Base-by-base conservation (phyloP, 2,797 vertebrate genomes). In the Hephaestus fuliginosus region DNA sequence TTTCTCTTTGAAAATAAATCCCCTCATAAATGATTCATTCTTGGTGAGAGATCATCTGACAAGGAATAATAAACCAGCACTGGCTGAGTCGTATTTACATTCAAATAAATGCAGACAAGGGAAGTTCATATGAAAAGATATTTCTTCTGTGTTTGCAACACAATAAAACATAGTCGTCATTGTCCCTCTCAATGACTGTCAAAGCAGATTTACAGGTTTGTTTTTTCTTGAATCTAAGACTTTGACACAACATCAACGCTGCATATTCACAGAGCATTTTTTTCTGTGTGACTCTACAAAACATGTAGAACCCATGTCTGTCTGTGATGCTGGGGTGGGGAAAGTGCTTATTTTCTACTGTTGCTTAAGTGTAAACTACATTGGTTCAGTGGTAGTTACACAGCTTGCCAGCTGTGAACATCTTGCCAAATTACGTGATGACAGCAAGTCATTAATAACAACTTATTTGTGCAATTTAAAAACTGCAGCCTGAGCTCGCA, bases 1-100 rank as follows among this genome's bases (percentile, higher is more conserved):
- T 91, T 91, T 94, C 86, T 90, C 89, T 94, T 92, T 92, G 93
- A 94, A 94, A 95, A 93, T 92, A 94, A 95, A 95, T 95, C 86
- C 86, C 85, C 89, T 95, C 91, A 93, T 93, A 90, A 94, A 94
- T 95, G 93, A 94, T 94, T 89, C 86, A 91, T 91, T 87, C 79
- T 84, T 84, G 80, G 88, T 61, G 88, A 89, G 85, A 94, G 92
- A 93, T 92, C 89, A 89, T 92, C 87, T 94, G 93, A 93, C 93
- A 92, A 86, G 88, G 89, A 93, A 93, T 92, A 94, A 94, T 95
- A 94, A 96, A 94, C 85, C 83, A 84, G 86, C 80, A 87, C 81
- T 74, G 78, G 89, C 88, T 73, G 80, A 83, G 86, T 80, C 71
- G 62, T 90, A 94, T 96, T 95, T 94, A 93, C 93, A 93, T 95